Conservation (phyloP, 2,888 invertebrate genomes). For the Eurytoma californica region DNA sequence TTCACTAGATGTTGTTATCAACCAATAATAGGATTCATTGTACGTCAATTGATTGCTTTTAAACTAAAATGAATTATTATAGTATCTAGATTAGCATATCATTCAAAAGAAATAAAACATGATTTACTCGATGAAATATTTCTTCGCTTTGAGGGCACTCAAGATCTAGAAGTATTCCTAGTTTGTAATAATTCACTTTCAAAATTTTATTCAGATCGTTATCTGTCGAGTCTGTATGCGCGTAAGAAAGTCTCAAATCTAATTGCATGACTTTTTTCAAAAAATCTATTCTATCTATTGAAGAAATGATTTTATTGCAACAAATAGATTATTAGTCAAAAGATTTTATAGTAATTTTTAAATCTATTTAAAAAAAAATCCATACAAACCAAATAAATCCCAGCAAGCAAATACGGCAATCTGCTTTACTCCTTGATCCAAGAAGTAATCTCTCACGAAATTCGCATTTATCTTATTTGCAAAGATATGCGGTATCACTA, state of each 20-base stretch:
- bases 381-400: constrained; percentile 54
- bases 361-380: not conserved
- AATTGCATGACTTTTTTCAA: constrained; percentile 53
- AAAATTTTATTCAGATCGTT: constrained; percentile 49
- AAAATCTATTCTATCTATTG: constrained; percentile 57
- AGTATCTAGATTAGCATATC: not conserved
- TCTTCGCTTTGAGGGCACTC: constrained; percentile 62
- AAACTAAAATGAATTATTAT: constrained; percentile 58
- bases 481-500: not conserved
- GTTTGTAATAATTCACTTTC: constrained; percentile 64
- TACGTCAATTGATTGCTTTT: constrained; percentile 59
- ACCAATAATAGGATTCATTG: constrained; percentile 68
- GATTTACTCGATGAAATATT: constrained; percentile 61
- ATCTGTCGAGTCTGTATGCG: constrained; percentile 51
- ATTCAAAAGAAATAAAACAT: not conserved
- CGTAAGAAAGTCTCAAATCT: constrained; percentile 55
- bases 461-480: constrained; percentile 22
- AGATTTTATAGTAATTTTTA: not conserved
- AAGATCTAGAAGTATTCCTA: constrained; percentile 64
- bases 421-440: constrained; percentile 57
- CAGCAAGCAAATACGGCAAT: constrained; percentile 61
- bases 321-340: not conserved
- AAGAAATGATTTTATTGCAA: not conserved
- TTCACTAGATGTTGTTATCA: constrained; percentile 53
- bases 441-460: constrained; percentile 60